Percentiles rank a stretch among this genome's conserved stretches.
Conservation (phyloP, 2,888 invertebrate genomes). For the Protophormia terraenovae region DNA sequence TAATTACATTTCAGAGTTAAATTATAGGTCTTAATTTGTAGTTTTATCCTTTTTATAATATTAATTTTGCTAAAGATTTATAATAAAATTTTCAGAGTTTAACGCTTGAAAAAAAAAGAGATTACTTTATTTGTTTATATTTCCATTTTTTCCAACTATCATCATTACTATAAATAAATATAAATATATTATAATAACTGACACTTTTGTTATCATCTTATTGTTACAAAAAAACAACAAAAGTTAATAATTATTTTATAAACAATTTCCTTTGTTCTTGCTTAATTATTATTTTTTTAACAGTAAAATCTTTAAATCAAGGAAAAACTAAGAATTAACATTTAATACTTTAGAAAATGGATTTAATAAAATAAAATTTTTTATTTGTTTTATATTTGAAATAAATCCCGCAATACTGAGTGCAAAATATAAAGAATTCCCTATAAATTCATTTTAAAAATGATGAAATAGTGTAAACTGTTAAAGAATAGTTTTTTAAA, state of each 20-base stretch:
- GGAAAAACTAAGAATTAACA: background rate
- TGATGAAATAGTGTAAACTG: constrained; percentile 17
- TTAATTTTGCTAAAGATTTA: no score
- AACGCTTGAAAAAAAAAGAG: no score
- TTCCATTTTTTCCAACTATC: background rate
- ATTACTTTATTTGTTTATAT: background rate
- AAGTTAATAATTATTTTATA: constrained; percentile 25
- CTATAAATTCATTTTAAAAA: no score
- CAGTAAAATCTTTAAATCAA: background rate
- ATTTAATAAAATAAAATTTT: no score
- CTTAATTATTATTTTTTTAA: no score
- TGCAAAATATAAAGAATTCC: background rate
- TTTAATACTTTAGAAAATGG: no score
- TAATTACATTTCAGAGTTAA: no score
- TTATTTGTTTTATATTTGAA: no score
- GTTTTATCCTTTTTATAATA: no score
- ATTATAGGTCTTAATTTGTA: no score
- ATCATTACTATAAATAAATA: background rate
- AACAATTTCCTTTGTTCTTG: constrained; percentile 42
- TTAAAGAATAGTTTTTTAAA: constrained; percentile 12
- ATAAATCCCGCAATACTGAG: background rate
- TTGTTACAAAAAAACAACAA: background rate
- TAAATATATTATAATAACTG: no score
- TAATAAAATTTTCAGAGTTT: no score
- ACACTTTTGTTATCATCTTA: constrained; percentile 34